Percentiles rank a stretch among this genome's conserved stretches.
Evolutionary conservation across 2,888 invertebrate species (phyloP).

Genomic region (Ptychoptera contaminata): DNA sequence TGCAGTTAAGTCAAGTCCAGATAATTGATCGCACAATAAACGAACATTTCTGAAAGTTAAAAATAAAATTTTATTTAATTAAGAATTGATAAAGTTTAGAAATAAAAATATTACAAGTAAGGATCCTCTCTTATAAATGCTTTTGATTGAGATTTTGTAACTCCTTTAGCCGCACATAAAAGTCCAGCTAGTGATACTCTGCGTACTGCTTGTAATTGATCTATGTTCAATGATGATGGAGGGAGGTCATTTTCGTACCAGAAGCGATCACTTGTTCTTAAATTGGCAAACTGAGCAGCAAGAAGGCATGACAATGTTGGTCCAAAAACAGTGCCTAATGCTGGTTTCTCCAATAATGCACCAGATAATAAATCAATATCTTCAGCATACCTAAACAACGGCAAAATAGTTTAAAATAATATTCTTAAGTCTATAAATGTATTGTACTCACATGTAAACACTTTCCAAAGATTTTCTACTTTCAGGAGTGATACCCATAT

Average conservation of each 20-base stretch:
- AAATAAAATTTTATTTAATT: background rate
- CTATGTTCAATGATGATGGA: slow-evolving; percentile 62
- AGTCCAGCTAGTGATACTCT: slow-evolving; percentile 65
- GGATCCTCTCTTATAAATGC: slow-evolving; percentile 74
- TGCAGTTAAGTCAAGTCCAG: slow-evolving; percentile 45
- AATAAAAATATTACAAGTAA: slow-evolving; percentile 49
- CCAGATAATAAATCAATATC: slow-evolving; percentile 78
- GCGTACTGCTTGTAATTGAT: slow-evolving; percentile 65
- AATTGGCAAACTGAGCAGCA: slow-evolving; percentile 62
- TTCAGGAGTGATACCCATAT: slow-evolving; percentile 38
- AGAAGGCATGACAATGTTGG: slow-evolving; percentile 79
- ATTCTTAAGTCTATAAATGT: slow-evolving; percentile 3
- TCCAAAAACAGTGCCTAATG: slow-evolving; percentile 68
- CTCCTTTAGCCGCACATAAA: slow-evolving; percentile 55
- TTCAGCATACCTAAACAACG: slow-evolving; percentile 38
- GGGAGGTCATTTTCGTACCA: slow-evolving; percentile 94
- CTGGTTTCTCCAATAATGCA: slow-evolving; percentile 64
- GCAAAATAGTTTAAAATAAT: background rate
- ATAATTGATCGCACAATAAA: slow-evolving; percentile 58
- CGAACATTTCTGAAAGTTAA: slow-evolving; percentile 42
- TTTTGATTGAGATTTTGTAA: slow-evolving; percentile 64
- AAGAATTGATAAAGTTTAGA: background rate
- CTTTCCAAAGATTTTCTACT: slow-evolving; percentile 46
- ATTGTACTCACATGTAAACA: slow-evolving; percentile 43
- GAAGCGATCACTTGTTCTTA: slow-evolving; percentile 78